Conservation (phyloP, 2,797 vertebrate species). For the Gymnodraco acuticeps region DNA sequence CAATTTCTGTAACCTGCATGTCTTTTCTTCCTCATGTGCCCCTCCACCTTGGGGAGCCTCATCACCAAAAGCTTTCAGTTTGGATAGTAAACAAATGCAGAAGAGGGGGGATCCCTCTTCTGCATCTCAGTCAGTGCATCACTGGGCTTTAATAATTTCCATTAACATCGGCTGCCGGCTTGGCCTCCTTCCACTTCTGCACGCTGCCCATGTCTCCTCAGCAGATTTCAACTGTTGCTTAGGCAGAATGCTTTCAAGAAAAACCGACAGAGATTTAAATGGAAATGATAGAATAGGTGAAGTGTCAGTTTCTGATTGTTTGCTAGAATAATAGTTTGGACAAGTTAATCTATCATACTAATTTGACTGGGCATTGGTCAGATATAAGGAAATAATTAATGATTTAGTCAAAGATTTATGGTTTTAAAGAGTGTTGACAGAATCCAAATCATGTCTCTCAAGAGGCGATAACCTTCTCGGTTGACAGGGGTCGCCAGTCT, state of each 20-base stretch:
- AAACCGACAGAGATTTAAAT: conserved; percentile 19
- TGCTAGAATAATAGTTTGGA: conserved; percentile 15
- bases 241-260: conserved; percentile 29
- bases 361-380: not conserved
- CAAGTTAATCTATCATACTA: not conserved
- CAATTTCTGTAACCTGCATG: conserved; percentile 23
- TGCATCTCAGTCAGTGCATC: conserved; percentile 35
- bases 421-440: conserved; percentile 6
- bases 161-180: conserved; percentile 53
- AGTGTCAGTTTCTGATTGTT: conserved; percentile 22
- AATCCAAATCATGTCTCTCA: conserved; percentile 14
- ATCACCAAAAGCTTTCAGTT: conserved; percentile 27
- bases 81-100: conserved; percentile 14
- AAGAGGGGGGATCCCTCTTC: conserved; percentile 29
- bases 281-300: conserved; percentile 17
- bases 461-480: not conserved
- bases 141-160: conserved; percentile 59
- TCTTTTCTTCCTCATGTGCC: conserved; percentile 23
- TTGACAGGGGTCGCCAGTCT: no score
- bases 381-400: conserved; percentile 5
- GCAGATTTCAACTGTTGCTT: conserved; percentile 40
- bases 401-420: not conserved
- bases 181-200: conserved; percentile 40
- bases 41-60: conserved; percentile 17
- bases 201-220: conserved; percentile 53